Evolutionary conservation across 2,797 vertebrate species (phyloP).

Genomic region (Megalops cyprinoides): DNA sequence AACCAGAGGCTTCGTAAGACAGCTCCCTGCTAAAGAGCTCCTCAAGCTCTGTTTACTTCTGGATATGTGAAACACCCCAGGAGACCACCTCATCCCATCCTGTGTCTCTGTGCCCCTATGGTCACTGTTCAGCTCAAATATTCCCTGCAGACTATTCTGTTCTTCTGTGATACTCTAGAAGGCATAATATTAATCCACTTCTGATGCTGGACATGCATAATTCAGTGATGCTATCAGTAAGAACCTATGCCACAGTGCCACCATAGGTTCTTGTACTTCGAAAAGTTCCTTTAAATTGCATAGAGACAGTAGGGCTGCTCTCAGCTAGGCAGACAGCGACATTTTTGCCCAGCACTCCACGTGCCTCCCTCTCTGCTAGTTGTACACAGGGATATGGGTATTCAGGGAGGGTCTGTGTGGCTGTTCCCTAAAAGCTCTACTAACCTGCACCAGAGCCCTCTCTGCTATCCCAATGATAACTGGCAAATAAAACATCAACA

Average conservation of each 20-base stretch:
- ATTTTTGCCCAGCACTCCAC: background rate
- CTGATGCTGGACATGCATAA: background rate
- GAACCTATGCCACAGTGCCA: background rate
- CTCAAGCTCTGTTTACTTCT: background rate
- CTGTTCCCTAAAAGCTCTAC: constrained; percentile 21
- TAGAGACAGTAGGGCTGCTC: background rate
- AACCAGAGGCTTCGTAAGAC: background rate
- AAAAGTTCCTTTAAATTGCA: background rate
- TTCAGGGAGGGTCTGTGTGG: background rate
- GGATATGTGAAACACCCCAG: background rate
- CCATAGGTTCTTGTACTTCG: background rate
- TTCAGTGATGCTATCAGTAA: background rate
- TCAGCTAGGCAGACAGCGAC: background rate
- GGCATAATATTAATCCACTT: background rate
- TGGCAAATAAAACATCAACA: constrained; percentile 11
- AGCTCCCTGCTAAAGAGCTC: background rate
- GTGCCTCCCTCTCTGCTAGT: background rate
- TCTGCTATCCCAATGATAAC: constrained; percentile 27
- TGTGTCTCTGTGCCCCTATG: too few relatives aligned
- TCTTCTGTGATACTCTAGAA: background rate
- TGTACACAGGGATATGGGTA: background rate
- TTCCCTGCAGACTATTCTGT: too few relatives aligned
- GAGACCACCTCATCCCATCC: too few relatives aligned
- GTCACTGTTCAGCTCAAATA: too few relatives aligned
- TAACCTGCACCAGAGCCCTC: constrained; percentile 24